Base-by-base conservation (phyloP, 1,140 invertebrate species). In the Mya arenaria region DNA sequence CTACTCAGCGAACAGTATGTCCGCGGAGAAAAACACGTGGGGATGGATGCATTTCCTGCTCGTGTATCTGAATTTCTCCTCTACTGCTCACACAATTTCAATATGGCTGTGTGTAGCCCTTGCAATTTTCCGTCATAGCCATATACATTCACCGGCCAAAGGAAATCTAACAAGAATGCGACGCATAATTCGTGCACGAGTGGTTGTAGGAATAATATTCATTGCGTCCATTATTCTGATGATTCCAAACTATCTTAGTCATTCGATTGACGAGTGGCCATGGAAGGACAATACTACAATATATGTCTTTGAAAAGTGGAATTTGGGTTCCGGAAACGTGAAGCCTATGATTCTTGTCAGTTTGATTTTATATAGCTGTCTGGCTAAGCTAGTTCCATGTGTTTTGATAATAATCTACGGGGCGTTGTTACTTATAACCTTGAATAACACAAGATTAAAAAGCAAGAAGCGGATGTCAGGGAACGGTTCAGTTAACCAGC, bases 121-220 rank as follows among this genome's bases (percentile, higher is more conserved):
- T 48, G 98, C 98, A 0, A 95, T 98, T 0, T 99, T 97, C 96
- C 93, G 98, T 4, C 99, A 97, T 90, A 95, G 98, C 17, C 97
- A 97, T 0, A 96, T 98, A 0, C 94, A 87, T 93, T 89, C 91
- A 94, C 90, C 96, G 95, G 4, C 96, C 0, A 87, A 89, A 63
- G 89, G 97, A 80, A 94, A 94, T 56, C 87, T 94, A 1, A 94
- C 95, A 2, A 97, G 96, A 89, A 95, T 95, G 34, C 80, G 88
- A 23, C 77, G 89, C 6, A 69, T 90, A 17, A 85, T 89, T 8
- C 93, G 95, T 1, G 97, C 97, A 86, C 95, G 94, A 25, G 90
- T 96, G 19, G 96, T 96, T 1, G 96, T 97, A 36, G 91, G 95
- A 23, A 93, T 94, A 48, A 96, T 96, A 63, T 96, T 96, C 85